Evolutionary conservation across 2,113 vertebrate genomes (phyloP), one percentile per base, ranked within the genome.

Genomic region (Corynorhinus townsendii): DNA sequence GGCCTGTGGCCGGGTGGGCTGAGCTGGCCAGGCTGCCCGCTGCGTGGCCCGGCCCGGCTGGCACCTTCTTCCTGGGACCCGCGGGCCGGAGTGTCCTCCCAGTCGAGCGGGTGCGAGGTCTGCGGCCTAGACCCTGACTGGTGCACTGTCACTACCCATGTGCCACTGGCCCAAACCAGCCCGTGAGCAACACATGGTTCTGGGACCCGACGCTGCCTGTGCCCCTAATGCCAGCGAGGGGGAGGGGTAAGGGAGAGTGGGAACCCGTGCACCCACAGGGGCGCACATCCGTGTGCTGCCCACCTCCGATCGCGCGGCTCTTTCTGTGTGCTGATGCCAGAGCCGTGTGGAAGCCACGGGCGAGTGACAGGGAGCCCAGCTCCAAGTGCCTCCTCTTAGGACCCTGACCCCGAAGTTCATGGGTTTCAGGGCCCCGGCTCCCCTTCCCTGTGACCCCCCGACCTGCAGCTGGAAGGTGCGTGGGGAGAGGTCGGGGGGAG

Each of bases 271-370:
- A 4, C 12, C 19, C 14, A 0, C 40, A 62, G 87, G 45, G 17
- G 3, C 4, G 30, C 11, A 0, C 22, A 4, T 24, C 59, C 3
- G 9, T 28, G 33, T 0, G 4, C 0, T 9, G 49, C 17, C 5
- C 33, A 0, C 79, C 15, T 54, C n/a, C 10, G 38, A 2, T 16
- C 43, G 20, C 0, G 1, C 0, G 1, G 0, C 4, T 2, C 14
- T 35, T 22, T 56, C 54, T 16, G 16, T n/a, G 64, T 2, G 14
- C 49, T 7, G 83, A 35, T 0, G 5, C 30, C 14, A 3, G 45
- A 54, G 3, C 77, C 33, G 5, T 54, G 33, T 28, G 40, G 47
- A 49, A 49, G 81, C 68, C 38, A 9, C 24, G 0, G 1, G 7
- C 1, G 38, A 30, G 54, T 1, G 52, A 52, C 43, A 47, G 45